Evolutionary conservation across 2,113 vertebrate species (phyloP), one percentile per base, ranked within the genome.

Genomic region (Alosa alosa): DNA sequence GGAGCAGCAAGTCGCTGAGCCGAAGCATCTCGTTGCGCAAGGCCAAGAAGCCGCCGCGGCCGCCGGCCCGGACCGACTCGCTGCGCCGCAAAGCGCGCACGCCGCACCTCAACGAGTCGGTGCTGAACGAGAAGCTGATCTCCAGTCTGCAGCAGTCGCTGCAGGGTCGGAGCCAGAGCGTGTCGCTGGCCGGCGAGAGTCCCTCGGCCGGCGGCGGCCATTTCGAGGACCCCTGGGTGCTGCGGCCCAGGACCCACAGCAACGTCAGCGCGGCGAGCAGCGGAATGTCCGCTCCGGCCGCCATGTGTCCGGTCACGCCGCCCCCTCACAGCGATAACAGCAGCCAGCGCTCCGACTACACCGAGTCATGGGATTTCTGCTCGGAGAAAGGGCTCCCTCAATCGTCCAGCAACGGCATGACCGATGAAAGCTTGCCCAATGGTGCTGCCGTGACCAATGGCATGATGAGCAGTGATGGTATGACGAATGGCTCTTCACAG

Each of bases 1-100:
- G 91, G 87, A 93, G 89, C 39, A 95, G 96, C 82, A 96, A 93
- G 85, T 93, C 93, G 36, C 91, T 97, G 31, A 91, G 88, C 0
- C 95, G 95, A 86, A 97, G 94, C 87, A 96, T 99, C 89, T 98
- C 97, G 52, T 91, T 99, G 50, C 96, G 96, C 87, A 99, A 98
- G 91, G 92, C 96, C 1, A 98, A 97, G 93, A 96, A 94, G 8
- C 98, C 98, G 0, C 98, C 97, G 1, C 93, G 94, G 20, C 98
- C 97, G 0, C 98, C 98, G 0, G 88, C 94, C 1, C 96, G 97
- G 86, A 97, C 95, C 0, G 97, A 99, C 89, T 99, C 98, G 0
- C 94, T 99, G 84, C 94, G 94, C 86, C 95, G 95, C 81, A 60
- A 93, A 6, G 92, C 95, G 87, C 87, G 88, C 0, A 85, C 18